phyloP scores from a whole-genome alignment of 2,797 vertebrate genomes.

The Muraenolepis orangiensis region DNA sequence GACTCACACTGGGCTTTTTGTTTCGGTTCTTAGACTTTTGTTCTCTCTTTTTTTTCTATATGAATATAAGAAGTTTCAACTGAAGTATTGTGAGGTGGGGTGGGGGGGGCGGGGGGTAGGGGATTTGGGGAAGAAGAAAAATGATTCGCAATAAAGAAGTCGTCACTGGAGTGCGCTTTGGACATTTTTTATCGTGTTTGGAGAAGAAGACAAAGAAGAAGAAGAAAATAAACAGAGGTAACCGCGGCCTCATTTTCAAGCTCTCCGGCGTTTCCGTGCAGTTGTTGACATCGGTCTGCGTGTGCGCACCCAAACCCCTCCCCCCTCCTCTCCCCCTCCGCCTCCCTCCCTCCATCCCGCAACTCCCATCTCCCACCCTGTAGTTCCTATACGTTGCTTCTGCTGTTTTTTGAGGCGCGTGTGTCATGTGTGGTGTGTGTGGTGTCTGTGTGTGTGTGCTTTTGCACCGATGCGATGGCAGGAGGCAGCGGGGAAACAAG shows the following conservation, averaged over 20 bases:
- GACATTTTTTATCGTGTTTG: constrained; percentile 55
- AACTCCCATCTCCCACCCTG: background rate
- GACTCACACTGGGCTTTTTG: constrained; percentile 27
- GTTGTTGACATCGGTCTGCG: constrained; percentile 4
- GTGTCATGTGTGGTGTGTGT: background rate
- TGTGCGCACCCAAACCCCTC: background rate
- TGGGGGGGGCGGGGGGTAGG: constrained; percentile 25
- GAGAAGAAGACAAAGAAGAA: constrained; percentile 36
- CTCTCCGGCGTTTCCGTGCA: background rate
- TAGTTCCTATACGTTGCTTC: background rate
- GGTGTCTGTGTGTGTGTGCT: background rate
- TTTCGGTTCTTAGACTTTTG: background rate
- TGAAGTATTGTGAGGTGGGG: constrained; percentile 37
- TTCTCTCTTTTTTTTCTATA: constrained; percentile 54
- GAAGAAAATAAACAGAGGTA: constrained; percentile 30
- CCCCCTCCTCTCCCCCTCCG: background rate
- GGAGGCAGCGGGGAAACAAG: background rate
- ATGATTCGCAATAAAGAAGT: constrained; percentile 76
- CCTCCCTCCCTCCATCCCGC: no score
- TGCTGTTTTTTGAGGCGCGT: background rate
- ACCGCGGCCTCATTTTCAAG: constrained; percentile 43
- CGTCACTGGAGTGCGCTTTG: constrained; percentile 51
- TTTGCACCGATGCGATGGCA: background rate
- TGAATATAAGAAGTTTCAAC: constrained; percentile 54
- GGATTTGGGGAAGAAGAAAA: constrained; percentile 41